Evolutionary conservation across 2,797 vertebrate species (phyloP), one percentile per base, ranked within the genome.

Genomic region (Argyrosomus regius): DNA sequence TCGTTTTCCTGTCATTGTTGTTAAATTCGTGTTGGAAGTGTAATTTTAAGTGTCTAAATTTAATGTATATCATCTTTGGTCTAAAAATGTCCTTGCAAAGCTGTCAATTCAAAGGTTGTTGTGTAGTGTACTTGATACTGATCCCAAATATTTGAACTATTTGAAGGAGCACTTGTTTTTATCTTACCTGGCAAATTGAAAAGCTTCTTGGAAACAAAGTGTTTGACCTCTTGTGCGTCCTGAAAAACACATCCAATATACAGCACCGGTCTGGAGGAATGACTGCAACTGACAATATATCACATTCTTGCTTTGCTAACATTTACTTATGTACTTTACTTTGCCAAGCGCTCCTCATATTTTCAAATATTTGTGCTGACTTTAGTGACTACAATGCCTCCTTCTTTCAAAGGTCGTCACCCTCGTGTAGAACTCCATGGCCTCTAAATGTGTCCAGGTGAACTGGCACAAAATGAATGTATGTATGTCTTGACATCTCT

Each of bases 401-500:
- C 54, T 63, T 60, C 46, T 73, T 22, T 63, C 18, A 64, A 63
- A 46, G 22, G 28, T n/a, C 35, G 41, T 58, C 17, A 4, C 54
- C 43, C 46, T 74, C 66, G 31, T 6, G 62, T 60, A 67, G 9
- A 66, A 28, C 43, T 69, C 46, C 56, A 72, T 45, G 39, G 77
- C 75, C 81, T 81, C 80, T 75, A 69, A 80, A 70, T 52, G 45
- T 78, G 78, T 69, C 80, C 3, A 46, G 59, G 72, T 78, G 46
- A 75, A 74, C 72, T 83, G 2, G 41, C 62, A 82, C 75, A 87
- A 75, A 45, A 85, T 84, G 85, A 88, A 89, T 89, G 86, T 86
- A 83, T 77, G 80, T 81, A 45, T 61, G 77, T 83, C 28, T 80
- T 8, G 43, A 68, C 67, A 76, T 78, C 59, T 76, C 68, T 82